phyloP scores from a whole-genome alignment of 2,113 vertebrate genomes.

The Condylura cristata region DNA sequence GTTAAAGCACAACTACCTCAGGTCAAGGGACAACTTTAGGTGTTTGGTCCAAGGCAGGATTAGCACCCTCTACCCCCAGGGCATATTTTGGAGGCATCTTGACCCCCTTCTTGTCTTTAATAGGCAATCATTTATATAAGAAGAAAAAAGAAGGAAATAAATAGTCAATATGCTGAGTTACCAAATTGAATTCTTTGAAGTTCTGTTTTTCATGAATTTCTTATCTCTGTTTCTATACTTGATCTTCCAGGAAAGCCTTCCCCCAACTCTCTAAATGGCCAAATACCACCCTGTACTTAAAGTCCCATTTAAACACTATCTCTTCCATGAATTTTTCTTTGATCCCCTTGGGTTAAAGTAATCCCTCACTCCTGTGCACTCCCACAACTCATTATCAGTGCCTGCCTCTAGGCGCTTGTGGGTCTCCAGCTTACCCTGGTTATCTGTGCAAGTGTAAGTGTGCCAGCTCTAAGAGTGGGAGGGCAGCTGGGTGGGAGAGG shows the following conservation, averaged over 20 bases:
- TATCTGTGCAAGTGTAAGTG: neutral
- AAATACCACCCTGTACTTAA: neutral
- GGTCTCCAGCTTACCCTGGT: accelerated
- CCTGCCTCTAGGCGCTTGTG: neutral
- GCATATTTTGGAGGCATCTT: too few species aligned
- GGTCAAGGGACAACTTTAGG: neutral
- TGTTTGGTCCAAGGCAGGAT: neutral
- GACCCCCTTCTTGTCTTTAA: neutral
- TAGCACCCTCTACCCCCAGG: too few species aligned
- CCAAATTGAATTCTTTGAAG: neutral
- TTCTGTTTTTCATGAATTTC: neutral
- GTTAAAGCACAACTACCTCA: neutral
- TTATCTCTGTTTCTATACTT: constrained; percentile 18
- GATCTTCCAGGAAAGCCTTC: neutral
- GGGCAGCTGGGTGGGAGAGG: neutral
- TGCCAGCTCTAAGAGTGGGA: neutral
- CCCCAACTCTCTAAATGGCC: neutral
- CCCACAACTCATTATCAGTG: neutral
- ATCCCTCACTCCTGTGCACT: neutral
- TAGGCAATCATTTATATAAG: neutral
- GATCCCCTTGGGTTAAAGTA: neutral
- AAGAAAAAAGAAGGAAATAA: constrained; percentile 6
- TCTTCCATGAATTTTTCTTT: neutral
- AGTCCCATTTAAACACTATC: neutral
- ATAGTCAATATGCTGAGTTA: neutral